Conservation (phyloP, 1,140 invertebrate species). For the Acromyrmex echinatior region DNA sequence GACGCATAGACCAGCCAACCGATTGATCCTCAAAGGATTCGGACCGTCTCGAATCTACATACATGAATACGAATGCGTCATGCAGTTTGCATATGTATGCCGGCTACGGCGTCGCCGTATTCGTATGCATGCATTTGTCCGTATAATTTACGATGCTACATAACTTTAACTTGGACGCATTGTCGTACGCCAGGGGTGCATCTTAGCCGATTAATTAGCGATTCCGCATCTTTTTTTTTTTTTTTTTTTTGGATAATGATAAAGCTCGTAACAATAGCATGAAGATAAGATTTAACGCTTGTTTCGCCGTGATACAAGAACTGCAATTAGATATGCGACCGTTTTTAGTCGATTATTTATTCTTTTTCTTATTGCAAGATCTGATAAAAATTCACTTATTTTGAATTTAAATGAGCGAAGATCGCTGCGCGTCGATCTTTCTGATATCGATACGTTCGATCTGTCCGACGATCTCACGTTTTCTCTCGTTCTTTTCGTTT, state of each 20-base stretch:
- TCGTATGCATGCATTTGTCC: slow-evolving; percentile 48
- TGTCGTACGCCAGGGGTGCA: background rate
- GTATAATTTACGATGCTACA: slow-evolving; percentile 66
- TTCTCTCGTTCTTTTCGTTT: slow-evolving; percentile 26
- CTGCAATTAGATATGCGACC: background rate
- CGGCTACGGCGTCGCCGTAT: slow-evolving; percentile 21
- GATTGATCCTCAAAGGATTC: slow-evolving; percentile 71
- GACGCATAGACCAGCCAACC: slow-evolving; percentile 44
- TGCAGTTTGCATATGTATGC: slow-evolving; percentile 73
- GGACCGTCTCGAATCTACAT: slow-evolving; percentile 71
- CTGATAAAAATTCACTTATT: background rate
- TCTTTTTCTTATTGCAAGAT: background rate
- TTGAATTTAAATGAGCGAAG: background rate
- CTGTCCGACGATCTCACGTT: slow-evolving; percentile 18
- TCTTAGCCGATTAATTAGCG: slow-evolving; percentile 37
- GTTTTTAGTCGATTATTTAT: slow-evolving; percentile 11
- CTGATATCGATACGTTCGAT: background rate
- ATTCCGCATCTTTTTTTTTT: background rate
- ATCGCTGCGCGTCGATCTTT: background rate
- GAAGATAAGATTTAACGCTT: background rate
- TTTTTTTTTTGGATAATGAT: background rate
- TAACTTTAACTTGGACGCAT: background rate
- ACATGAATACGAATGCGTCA: slow-evolving; percentile 75
- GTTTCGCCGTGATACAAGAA: background rate
- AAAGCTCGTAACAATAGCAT: background rate